Evolutionary conservation across 2,888 invertebrate species (phyloP).

Genomic region (Agrenia bidenticulata): DNA sequence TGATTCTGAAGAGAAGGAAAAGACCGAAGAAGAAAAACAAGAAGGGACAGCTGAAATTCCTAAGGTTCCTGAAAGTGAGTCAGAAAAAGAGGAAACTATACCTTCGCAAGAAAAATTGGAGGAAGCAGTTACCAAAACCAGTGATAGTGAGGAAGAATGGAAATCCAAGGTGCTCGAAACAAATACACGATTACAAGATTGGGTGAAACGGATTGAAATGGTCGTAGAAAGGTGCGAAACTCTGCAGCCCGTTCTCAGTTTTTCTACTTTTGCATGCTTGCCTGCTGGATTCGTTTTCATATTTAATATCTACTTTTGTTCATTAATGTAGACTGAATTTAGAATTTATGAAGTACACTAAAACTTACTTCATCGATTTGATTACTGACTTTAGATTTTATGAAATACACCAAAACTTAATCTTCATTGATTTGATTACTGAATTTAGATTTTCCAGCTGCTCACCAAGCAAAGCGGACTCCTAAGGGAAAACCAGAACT

Average conservation of each 20-base stretch:
- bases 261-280: conserved; percentile 27
- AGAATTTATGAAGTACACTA: background rate
- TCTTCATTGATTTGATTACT: background rate
- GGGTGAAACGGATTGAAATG: conserved; percentile 47
- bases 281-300: conserved; percentile 16
- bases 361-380: background rate
- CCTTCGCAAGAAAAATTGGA: conserved; percentile 17
- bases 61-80: conserved; percentile 18
- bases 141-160: conserved; percentile 10
- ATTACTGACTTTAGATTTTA: background rate
- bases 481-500: conserved; percentile 51
- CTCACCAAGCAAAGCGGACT: conserved; percentile 53
- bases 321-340: conserved; percentile 1
- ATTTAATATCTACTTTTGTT: background rate
- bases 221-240: conserved; percentile 52
- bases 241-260: conserved; percentile 51
- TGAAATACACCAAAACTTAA: background rate
- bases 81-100: background rate
- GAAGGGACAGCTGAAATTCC: conserved; percentile 15
- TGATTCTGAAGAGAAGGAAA: conserved; percentile 13
- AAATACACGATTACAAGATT: conserved; percentile 43
- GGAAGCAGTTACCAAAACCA: conserved; percentile 11
- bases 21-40: conserved; percentile 24
- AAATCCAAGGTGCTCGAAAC: conserved; percentile 40
- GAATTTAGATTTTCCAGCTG: conserved; percentile 52